phyloP scores from a whole-genome alignment of 2,888 invertebrate species.

The Uropetala carovei region DNA sequence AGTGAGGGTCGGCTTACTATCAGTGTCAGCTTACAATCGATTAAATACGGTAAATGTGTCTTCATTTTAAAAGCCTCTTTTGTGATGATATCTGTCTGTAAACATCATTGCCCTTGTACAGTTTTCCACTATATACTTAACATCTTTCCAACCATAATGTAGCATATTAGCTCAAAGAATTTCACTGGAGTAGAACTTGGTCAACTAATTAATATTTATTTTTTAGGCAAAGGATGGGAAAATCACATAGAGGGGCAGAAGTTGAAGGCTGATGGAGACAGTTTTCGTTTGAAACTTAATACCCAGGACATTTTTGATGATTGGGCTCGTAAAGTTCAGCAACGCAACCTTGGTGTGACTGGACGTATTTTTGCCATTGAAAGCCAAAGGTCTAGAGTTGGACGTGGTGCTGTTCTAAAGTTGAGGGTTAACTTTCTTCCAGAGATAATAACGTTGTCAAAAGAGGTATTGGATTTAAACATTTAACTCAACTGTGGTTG shows the following conservation, averaged over 20 bases:
- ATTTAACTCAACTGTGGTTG: not conserved
- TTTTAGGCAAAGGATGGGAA: slow-evolving; percentile 96
- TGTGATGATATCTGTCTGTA: not conserved
- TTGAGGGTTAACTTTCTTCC: slow-evolving; percentile 95
- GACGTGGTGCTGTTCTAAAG: slow-evolving; percentile 89
- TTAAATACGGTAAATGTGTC: no score
- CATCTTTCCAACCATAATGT: not conserved
- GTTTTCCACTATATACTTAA: not conserved
- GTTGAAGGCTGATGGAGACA: slow-evolving; percentile 97
- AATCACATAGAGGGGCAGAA: slow-evolving; percentile 99
- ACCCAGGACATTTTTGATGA: slow-evolving; percentile 99
- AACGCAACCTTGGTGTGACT: slow-evolving; percentile 94
- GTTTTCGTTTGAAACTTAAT: slow-evolving; percentile 96
- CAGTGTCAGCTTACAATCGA: no score
- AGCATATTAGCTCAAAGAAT: no score
- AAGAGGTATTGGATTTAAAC: slow-evolving; percentile 83
- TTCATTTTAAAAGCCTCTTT: not conserved
- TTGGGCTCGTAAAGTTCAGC: slow-evolving; percentile 96
- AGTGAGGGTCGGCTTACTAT: no score
- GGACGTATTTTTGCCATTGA: slow-evolving; percentile 97
- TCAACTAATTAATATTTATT: slow-evolving; percentile 62
- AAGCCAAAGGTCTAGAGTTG: slow-evolving; percentile 80
- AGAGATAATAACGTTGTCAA: slow-evolving; percentile 98
- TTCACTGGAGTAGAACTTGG: not conserved
- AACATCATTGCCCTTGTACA: not conserved